These are phyloP conservation scores for Eilema sororculum DNA, from an alignment of 2,888 invertebrate genomes.

Conservation along the genomic window DNA sequence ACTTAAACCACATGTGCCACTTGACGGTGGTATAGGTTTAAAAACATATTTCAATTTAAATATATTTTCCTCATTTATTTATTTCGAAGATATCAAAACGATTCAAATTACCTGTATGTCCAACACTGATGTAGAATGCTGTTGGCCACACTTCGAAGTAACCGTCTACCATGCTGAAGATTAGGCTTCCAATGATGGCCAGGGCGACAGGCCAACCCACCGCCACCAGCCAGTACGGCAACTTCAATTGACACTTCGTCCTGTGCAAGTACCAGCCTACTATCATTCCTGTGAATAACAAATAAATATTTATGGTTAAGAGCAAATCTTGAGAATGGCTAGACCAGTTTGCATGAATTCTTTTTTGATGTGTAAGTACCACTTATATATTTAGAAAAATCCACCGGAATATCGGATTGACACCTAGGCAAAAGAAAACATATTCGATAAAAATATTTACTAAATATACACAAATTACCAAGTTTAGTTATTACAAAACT, in stretches of 20 bases:
- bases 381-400: too few species aligned
- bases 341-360: not conserved
- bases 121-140: conserved; percentile 92
- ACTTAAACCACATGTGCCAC: too few species aligned
- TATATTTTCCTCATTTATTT: too few species aligned
- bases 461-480: too few species aligned
- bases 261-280: conserved; percentile 91
- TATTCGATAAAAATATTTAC: too few species aligned
- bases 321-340: not conserved
- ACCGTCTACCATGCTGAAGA: conserved; percentile 90
- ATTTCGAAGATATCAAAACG: too few species aligned
- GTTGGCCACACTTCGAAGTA: conserved; percentile 89
- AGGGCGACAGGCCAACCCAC: conserved; percentile 88
- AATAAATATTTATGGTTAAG: not conserved
- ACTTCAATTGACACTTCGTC: conserved; percentile 88
- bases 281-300: conserved; percentile 85
- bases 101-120: conserved; percentile 87
- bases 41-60: too few species aligned
- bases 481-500: too few species aligned
- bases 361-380: not conserved
- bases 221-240: conserved; percentile 86
- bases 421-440: too few species aligned
- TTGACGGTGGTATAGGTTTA: too few species aligned
- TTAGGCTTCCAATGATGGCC: conserved; percentile 87
- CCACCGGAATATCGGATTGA: too few species aligned